These are phyloP conservation scores for Scelioninae gen. 1 DNA, from an alignment of 2,888 invertebrate species.

Conservation along the genomic window DNA sequence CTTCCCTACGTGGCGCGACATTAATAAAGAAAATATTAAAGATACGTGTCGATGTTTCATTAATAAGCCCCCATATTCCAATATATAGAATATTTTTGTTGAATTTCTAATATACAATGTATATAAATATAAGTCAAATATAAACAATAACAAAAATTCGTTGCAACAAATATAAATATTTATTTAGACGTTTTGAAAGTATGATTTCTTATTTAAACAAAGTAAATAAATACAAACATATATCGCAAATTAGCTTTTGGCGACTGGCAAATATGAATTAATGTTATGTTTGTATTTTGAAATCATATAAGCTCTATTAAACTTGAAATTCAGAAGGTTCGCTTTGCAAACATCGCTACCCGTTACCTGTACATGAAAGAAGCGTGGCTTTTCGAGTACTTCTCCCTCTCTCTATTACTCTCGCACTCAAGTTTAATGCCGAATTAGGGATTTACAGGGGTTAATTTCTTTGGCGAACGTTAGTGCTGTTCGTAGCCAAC, in stretches of 20 bases:
- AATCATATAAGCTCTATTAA: slow-evolving; percentile 64
- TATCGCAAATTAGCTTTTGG: slow-evolving; percentile 33
- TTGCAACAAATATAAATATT: too few species aligned
- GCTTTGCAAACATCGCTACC: slow-evolving; percentile 77
- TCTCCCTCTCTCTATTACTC: slow-evolving; percentile 31
- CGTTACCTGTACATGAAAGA: slow-evolving; percentile 74
- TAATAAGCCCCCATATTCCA: too few species aligned
- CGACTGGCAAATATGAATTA: slow-evolving; percentile 62
- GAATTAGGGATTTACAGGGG: slow-evolving; percentile 79
- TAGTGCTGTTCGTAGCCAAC: slow-evolving; percentile 57
- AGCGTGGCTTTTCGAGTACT: slow-evolving; percentile 72
- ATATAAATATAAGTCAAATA: too few species aligned
- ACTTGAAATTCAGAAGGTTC: slow-evolving; percentile 60
- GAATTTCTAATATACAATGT: too few species aligned
- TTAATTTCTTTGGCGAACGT: slow-evolving; percentile 76
- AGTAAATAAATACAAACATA: neutral
- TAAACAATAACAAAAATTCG: too few species aligned
- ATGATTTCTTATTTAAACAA: too few species aligned
- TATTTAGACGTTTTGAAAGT: too few species aligned
- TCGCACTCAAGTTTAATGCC: slow-evolving; percentile 73
- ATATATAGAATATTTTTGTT: too few species aligned
- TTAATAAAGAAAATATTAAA: too few species aligned
- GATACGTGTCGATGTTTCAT: too few species aligned
- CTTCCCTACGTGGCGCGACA: too few species aligned
- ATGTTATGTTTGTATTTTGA: slow-evolving; percentile 62